Base-by-base conservation (phyloP, 2,888 invertebrate genomes). In the Dynastes hyllus region DNA sequence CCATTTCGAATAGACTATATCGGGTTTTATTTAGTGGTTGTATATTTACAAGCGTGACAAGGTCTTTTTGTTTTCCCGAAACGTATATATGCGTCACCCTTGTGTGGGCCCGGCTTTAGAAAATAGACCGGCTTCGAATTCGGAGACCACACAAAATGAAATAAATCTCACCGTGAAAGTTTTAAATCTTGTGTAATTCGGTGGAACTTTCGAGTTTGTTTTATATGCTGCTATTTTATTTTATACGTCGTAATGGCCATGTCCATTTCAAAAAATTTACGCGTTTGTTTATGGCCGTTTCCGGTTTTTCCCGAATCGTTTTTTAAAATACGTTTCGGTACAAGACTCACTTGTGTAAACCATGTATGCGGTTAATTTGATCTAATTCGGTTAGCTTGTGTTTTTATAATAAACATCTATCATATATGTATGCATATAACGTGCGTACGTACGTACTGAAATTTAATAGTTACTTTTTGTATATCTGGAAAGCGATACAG, bases 121-220 rank as follows among this genome's bases (percentile, higher is more conserved):
- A 71, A 71, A 71, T 71, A 66, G 66, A 66, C 66, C 66, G 40
- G n/a, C 66, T n/a, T 32, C 37, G 65, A 66, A 66, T 16, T 16
- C 9, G 9, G 37, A 71, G 71, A 71, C 53, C 71, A 71, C 71
- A 71, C 55, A 55, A 71, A 71, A 71, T 37, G 37, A 71, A 16
- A 71, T 71, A 55, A 71, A 71, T 71, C 71, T 71, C 58, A 53
- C 16, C 53, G 16, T 2, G 71, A 71, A 71, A 71, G 55, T 71
- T 55, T 37, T 37, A 71, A 55, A 71, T 71, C 55, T 71, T 55
- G 71, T 71, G 71, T 71, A 71, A 71, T 71, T 71, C 55, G 37
- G 55, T 32, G 55, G 71, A 55, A 71, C 55, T n/a, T 71, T 53
- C 71, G n/a, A 55, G 51, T 69, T 51, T 69, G 69, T 71, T 55